phyloP scores from a whole-genome alignment of 2,797 vertebrate genomes.

The Microctenopoma steveboyesi region DNA sequence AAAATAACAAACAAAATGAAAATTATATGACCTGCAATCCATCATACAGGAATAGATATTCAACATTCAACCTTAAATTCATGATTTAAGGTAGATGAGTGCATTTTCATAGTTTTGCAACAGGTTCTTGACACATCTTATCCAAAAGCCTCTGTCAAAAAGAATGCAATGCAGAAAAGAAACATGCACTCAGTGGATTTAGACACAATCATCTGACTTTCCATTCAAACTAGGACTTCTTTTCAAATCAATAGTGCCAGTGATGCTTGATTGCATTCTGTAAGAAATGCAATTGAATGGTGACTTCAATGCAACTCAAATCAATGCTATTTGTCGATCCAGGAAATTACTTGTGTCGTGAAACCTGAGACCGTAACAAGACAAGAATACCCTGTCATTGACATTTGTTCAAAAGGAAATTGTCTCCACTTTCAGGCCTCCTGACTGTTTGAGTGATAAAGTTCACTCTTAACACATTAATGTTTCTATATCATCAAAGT shows the following conservation, averaged over 20 bases:
- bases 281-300: slow-evolving; percentile 80
- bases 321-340: slow-evolving; percentile 82
- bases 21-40: neutral
- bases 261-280: slow-evolving; percentile 80
- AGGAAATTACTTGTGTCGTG: slow-evolving; percentile 82
- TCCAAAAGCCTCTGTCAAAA: slow-evolving; percentile 12
- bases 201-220: slow-evolving; percentile 51
- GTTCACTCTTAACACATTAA: slow-evolving; percentile 33
- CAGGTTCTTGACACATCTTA: slow-evolving; percentile 10
- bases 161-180: slow-evolving; percentile 21
- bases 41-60: neutral
- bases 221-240: slow-evolving; percentile 61
- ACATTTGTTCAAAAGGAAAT: slow-evolving; percentile 75
- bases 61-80: neutral
- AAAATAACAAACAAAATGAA: neutral
- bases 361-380: slow-evolving; percentile 77
- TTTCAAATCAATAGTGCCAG: slow-evolving; percentile 77
- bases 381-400: slow-evolving; percentile 72
- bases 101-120: slow-evolving; percentile 16
- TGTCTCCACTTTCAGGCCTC: slow-evolving; percentile 47
- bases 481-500: slow-evolving; percentile 8
- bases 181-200: slow-evolving; percentile 44
- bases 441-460: slow-evolving; percentile 17
- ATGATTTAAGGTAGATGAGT: slow-evolving; percentile 13
- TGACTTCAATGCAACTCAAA: slow-evolving; percentile 81